Evolutionary conservation across 2,888 invertebrate species (phyloP).

Genomic region (Eupsilia transversa): DNA sequence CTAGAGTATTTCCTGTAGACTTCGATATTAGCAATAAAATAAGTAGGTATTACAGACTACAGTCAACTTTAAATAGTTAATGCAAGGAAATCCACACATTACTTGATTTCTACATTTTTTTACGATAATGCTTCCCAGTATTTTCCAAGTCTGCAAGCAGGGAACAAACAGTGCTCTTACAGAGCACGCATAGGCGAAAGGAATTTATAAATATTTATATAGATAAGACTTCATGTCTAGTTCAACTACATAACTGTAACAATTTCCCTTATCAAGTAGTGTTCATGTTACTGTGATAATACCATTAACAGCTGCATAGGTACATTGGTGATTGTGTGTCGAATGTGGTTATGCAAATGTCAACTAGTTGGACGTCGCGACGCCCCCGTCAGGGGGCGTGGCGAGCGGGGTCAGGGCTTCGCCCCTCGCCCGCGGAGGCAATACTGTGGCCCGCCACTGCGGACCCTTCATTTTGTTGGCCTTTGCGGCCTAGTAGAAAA

Average conservation of each 20-base stretch:
- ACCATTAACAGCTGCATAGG: slow-evolving; percentile 31
- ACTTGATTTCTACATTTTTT: background rate
- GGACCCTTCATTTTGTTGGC: too few species aligned
- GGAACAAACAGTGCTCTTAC: background rate
- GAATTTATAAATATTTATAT: too few species aligned
- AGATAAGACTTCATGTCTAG: slow-evolving; percentile 12
- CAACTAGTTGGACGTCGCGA: too few species aligned
- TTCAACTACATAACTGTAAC: slow-evolving; percentile 11
- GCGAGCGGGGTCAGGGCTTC: too few species aligned
- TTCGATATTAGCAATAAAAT: background rate
- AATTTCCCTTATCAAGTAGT: slow-evolving; percentile 21
- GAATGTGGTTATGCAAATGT: slow-evolving; percentile 13
- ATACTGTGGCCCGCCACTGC: too few species aligned
- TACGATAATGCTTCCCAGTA: background rate
- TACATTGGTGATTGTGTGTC: slow-evolving; percentile 14
- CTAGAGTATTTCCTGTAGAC: slow-evolving; percentile 7
- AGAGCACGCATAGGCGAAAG: background rate
- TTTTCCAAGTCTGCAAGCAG: background rate
- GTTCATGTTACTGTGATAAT: slow-evolving; percentile 25
- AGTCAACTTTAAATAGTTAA: background rate
- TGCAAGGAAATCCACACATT: background rate
- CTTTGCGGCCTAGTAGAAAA: too few species aligned
- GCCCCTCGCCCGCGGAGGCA: too few species aligned
- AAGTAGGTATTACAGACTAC: background rate
- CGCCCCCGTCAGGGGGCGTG: too few species aligned